Base-by-base conservation (phyloP, 1,140 invertebrate species). In the Oreohelix idahoensis region DNA sequence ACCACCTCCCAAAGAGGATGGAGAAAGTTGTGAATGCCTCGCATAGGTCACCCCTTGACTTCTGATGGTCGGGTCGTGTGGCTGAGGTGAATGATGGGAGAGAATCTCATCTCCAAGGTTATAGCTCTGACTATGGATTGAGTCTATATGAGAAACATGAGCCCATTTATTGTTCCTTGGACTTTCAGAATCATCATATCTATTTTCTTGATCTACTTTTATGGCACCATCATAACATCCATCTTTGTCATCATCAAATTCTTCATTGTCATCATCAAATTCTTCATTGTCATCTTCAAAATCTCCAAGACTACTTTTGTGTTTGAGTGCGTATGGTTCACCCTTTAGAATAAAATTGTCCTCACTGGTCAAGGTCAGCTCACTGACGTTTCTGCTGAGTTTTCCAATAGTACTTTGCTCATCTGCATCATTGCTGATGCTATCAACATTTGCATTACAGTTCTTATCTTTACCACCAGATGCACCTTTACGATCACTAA, bases 1-100 rank as follows among this genome's bases (percentile, higher is more conserved):
- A n/a, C 36, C 45, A 23, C 26, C 80, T 45, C 35, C 70, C 15
- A 36, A 66, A 15, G 35, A 20, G 58, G 77, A 63, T 4, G 69
- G 29, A 20, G 45, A 26, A 49, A n/a, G 32, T 23, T 36, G 29
- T 10, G 71, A 32, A 29, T 35, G 11, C 38, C 51, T 42, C 8
- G n/a, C 20, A 23, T 29, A 82, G 58, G 51, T 70, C 49, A 58
- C 53, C 20, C 86, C 83, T 42, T 89, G 89, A 0, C 89, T 90
- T 70, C 89, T 70, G 2, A 87, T 89, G 32, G 83, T 83, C 15
- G 89, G 89, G 0, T 91, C 91, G 83, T 90, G 89, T 17, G 89
- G 89, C 26, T 89, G 85, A 15, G 87, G 84, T 32, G 91, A 90
- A 83, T 90, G 88, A 80, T 92, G 91, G 4, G 91, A 92, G 15